A percentile compares a stretch with the other conserved stretches of the same genome.
Evolutionary conservation across 2,797 vertebrate genomes (phyloP).

Genomic region (Pogonophryne albipinna): DNA sequence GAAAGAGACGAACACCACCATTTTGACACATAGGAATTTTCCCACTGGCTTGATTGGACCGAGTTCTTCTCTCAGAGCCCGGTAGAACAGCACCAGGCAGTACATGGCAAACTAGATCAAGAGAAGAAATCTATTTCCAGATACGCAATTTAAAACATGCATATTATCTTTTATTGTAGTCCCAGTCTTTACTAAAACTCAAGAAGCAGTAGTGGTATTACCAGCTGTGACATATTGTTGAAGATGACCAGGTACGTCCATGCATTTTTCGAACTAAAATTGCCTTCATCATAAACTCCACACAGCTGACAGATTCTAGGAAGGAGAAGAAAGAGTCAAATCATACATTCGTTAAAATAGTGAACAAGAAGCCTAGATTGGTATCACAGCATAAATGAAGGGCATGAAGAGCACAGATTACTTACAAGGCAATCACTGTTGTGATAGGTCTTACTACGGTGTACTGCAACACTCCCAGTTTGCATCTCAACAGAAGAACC

Average conservation of each 20-base stretch:
- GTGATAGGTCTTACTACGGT: conserved; percentile 97
- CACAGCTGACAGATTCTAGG: conserved; percentile 93
- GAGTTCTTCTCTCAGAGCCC: conserved; percentile 93
- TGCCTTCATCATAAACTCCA: conserved; percentile 95
- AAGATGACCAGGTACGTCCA: conserved; percentile 99
- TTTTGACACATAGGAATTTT: conserved; percentile 98
- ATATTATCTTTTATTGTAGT: not conserved
- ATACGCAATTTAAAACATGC: not conserved
- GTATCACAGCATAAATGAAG: not conserved
- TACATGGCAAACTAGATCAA: conserved; percentile 96
- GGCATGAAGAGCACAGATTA: conserved; percentile 41
- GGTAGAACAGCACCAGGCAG: conserved; percentile 97
- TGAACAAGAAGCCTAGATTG: not conserved
- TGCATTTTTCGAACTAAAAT: conserved; percentile 95
- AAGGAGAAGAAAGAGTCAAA: conserved; percentile 10
- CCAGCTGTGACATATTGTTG: conserved; percentile 98
- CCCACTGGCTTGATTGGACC: conserved; percentile 95
- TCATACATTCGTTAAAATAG: not conserved
- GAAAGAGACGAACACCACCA: conserved; percentile 98
- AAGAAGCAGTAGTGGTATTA: conserved; percentile 67
- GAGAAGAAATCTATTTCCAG: conserved; percentile 13
- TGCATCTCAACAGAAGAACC: conserved; percentile 94
- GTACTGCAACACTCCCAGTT: conserved; percentile 97
- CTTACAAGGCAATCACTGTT: conserved; percentile 96
- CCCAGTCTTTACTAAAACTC: too few species aligned